Evolutionary conservation across 2,888 invertebrate genomes (phyloP).

Genomic region (Sarcophaga carnaria): DNA sequence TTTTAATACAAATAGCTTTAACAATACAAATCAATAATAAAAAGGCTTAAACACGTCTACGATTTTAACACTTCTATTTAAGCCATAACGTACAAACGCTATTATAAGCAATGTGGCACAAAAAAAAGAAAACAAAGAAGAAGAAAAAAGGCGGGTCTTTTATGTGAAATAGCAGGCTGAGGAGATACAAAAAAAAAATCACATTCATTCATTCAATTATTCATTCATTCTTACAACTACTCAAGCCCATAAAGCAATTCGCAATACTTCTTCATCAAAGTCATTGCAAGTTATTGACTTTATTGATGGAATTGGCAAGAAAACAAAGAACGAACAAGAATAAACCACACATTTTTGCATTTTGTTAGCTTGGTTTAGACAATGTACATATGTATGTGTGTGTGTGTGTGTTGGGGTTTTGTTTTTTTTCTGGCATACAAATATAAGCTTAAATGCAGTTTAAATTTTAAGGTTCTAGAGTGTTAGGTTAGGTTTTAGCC

Average conservation of each 20-base stretch:
- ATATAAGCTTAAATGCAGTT: constrained; percentile 9
- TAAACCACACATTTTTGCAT: constrained; percentile 51
- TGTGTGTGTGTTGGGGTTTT: background rate
- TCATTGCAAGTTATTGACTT: constrained; percentile 66
- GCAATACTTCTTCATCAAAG: constrained; percentile 61
- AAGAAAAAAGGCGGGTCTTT: background rate
- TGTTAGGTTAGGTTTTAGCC: constrained; percentile 37
- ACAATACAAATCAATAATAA: constrained; percentile 61
- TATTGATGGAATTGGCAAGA: constrained; percentile 51
- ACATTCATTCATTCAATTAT: background rate
- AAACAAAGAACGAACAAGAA: constrained; percentile 10
- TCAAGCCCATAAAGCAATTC: constrained; percentile 2
- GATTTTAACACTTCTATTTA: constrained; percentile 65
- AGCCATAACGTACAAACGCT: background rate
- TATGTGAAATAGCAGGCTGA: background rate
- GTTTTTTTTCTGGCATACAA: background rate
- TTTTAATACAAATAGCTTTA: constrained; percentile 49
- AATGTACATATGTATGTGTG: background rate
- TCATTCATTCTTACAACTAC: constrained; percentile 34
- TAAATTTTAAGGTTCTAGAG: constrained; percentile 9
- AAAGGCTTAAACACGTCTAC: constrained; percentile 62
- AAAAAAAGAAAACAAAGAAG: background rate
- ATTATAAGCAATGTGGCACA: background rate
- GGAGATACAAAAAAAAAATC: too few species aligned
- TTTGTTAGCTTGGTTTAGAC: constrained; percentile 3